phyloP scores from a whole-genome alignment of 1,140 invertebrate genomes.

The Heliconius melpomene region DNA sequence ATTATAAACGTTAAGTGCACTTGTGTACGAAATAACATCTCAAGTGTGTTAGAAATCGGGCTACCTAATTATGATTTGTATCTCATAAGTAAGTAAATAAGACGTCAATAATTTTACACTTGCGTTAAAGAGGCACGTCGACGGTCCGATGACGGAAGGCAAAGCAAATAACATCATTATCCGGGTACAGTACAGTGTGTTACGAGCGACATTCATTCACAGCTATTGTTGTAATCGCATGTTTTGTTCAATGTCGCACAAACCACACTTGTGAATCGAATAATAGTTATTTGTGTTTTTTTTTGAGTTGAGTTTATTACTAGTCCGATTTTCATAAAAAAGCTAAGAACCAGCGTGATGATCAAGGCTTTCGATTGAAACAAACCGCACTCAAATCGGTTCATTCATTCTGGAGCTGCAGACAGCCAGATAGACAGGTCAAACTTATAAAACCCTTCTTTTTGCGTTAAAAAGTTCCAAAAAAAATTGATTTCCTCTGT shows the following conservation, averaged over 20 bases:
- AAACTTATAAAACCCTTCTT: no score
- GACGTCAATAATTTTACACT: constrained; percentile 32
- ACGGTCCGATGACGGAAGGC: constrained; percentile 67
- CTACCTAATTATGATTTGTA: background rate
- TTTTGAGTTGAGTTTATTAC: no score
- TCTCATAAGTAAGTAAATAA: constrained; percentile 20
- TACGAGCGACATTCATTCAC: constrained; percentile 67
- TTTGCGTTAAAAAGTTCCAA: no score
- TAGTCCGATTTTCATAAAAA: no score
- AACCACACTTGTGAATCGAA: constrained; percentile 45
- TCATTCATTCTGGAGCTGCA: no score
- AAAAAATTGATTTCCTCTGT: no score
- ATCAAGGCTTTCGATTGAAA: no score
- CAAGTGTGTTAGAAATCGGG: background rate
- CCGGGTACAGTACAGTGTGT: constrained; percentile 51
- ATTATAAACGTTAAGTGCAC: background rate
- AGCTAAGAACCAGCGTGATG: no score
- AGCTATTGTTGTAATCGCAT: constrained; percentile 69
- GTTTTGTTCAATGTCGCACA: constrained; percentile 69
- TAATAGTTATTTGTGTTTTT: constrained; percentile 26
- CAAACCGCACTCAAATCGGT: no score
- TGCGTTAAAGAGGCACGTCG: constrained; percentile 28
- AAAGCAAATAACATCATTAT: constrained; percentile 75
- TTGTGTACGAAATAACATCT: background rate
- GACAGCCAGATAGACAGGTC: no score